A percentile compares a stretch with the other conserved stretches of the same genome.
These are phyloP conservation scores for Synanceia verrucosa DNA, from an alignment of 2,797 vertebrate species.

Conservation along the genomic window DNA sequence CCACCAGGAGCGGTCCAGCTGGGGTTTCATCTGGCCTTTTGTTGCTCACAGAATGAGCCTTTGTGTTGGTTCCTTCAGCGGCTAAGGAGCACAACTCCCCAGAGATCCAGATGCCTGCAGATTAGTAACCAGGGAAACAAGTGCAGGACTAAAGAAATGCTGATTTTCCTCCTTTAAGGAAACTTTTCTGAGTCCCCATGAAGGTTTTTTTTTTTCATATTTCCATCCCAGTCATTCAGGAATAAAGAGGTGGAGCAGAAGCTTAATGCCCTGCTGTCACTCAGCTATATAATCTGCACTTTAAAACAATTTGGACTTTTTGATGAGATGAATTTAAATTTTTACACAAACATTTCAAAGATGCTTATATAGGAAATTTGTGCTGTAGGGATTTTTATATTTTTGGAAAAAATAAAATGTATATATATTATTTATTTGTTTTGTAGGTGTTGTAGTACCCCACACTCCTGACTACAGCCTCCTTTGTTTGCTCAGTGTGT, in stretches of 20 bases:
- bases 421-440: too few species aligned
- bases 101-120: conserved; percentile 84
- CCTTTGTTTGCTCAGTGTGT: neutral
- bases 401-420: neutral
- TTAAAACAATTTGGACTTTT: too few species aligned
- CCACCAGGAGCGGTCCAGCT: conserved; percentile 76
- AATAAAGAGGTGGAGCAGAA: neutral
- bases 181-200: conserved; percentile 42
- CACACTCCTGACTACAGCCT: neutral
- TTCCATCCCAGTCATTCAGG: conserved; percentile 26
- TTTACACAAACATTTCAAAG: neutral
- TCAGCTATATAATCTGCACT: neutral
- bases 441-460: neutral
- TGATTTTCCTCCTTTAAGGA: conserved; percentile 56
- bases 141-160: conserved; percentile 74
- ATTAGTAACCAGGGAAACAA: conserved; percentile 88
- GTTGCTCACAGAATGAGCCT: conserved; percentile 85
- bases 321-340: too few species aligned
- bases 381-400: neutral
- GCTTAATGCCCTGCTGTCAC: neutral
- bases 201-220: conserved; percentile 37
- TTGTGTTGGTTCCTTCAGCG: conserved; percentile 81
- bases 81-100: conserved; percentile 82
- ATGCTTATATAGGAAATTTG: neutral
- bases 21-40: conserved; percentile 85